These are phyloP conservation scores for Habropoda laboriosa DNA, from an alignment of 1,140 invertebrate genomes.

Conservation along the genomic window DNA sequence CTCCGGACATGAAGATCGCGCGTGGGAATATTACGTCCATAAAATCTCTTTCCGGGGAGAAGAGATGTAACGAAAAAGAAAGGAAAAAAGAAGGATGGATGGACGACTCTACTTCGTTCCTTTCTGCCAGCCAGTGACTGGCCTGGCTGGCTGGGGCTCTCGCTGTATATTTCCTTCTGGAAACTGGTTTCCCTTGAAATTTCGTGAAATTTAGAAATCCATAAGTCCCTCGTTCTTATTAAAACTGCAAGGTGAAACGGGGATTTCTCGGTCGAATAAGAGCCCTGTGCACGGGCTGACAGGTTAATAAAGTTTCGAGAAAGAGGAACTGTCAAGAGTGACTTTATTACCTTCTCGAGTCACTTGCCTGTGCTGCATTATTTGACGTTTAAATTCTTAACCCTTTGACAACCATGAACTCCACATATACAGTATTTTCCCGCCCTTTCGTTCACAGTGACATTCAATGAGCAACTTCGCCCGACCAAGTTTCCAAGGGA, in stretches of 20 bases:
- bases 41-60: slow-evolving; percentile 13
- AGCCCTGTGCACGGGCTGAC: not conserved
- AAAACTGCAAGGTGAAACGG: not conserved
- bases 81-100: no score
- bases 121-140: not conserved
- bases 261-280: no score
- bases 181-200: not conserved
- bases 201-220: slow-evolving; percentile 8
- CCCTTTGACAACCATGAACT: no score
- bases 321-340: no score
- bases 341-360: no score
- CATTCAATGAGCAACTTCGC: no score
- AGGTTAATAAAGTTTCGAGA: not conserved
- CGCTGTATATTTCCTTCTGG: not conserved
- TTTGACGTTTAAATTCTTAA: no score
- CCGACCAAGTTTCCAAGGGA: no score
- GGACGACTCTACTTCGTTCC: not conserved
- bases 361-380: no score
- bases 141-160: no score
- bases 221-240: slow-evolving; percentile 7
- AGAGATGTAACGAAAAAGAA: not conserved
- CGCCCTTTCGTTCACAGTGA: no score
- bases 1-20: not conserved
- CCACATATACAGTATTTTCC: no score
- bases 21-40: slow-evolving; percentile 24